Evolutionary conservation across 2,113 vertebrate species (phyloP).

Genomic region (Takifugu flavidus): DNA sequence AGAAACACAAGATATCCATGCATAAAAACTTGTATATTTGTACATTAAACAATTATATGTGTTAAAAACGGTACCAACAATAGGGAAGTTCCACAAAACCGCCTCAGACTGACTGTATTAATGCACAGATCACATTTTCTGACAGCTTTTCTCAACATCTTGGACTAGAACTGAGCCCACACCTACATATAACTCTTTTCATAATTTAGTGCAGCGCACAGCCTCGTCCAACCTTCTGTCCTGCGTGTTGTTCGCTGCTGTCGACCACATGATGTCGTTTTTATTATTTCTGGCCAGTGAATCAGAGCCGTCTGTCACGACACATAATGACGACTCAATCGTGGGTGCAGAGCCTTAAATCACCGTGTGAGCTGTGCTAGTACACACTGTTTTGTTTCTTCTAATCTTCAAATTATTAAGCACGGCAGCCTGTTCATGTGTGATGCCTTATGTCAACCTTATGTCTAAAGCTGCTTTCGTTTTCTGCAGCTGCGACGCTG

Average conservation of each 20-base stretch:
- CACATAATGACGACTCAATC: constrained; percentile 20
- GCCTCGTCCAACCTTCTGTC: constrained; percentile 37
- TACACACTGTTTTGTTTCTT: not conserved
- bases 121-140: constrained; percentile 28
- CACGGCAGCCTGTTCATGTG: not conserved
- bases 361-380: constrained; percentile 1
- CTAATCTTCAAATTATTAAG: not conserved
- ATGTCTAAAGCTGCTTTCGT: not conserved
- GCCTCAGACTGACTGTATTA: constrained; percentile 5
- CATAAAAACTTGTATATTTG: too few relatives aligned
- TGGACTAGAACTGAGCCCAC: constrained; percentile 37
- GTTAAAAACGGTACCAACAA: too few relatives aligned
- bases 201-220: constrained; percentile 15
- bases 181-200: constrained; percentile 32
- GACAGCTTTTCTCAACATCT: constrained; percentile 17
- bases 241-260: constrained; percentile 9
- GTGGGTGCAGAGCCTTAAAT: constrained; percentile 19
- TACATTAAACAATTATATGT: too few relatives aligned
- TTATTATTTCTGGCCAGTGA: constrained; percentile 42
- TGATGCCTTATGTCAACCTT: not conserved
- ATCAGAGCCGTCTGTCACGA: constrained; percentile 36
- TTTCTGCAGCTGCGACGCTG: not conserved
- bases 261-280: constrained; percentile 1
- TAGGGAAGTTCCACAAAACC: not conserved
- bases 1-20: too few relatives aligned